phyloP scores from a whole-genome alignment of 2,113 vertebrate species.

The Corvus moneduloides region DNA sequence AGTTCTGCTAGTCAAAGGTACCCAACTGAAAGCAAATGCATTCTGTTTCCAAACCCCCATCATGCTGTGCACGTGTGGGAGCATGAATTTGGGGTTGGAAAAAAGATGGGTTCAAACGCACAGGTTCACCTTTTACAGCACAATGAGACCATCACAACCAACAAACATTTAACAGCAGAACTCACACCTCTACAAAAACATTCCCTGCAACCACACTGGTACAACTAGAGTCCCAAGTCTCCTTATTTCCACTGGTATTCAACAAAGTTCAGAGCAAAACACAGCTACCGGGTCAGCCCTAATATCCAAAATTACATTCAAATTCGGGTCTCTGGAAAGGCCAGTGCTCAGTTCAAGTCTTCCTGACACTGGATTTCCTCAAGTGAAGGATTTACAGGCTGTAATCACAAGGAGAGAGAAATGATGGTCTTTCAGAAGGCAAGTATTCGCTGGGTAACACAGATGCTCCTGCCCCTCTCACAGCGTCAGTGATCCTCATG shows the following conservation, averaged over 20 bases:
- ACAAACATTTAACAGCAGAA: not conserved
- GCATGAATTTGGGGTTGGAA: not conserved
- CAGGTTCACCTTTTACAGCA: not conserved
- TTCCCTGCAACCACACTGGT: not conserved
- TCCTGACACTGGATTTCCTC: not conserved
- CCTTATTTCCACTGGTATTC: not conserved
- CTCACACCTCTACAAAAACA: not conserved
- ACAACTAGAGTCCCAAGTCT: not conserved
- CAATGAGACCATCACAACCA: not conserved
- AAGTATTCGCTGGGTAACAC: not conserved
- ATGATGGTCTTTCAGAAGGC: not conserved
- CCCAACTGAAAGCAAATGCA: not conserved
- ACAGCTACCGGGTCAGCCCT: not conserved
- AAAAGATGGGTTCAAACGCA: not conserved
- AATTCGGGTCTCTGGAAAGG: not conserved
- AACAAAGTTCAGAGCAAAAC: not conserved
- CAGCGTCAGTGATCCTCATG: fast-evolving
- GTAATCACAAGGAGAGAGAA: not conserved
- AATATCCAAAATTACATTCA: not conserved
- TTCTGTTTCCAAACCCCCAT: not conserved
- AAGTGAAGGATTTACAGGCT: not conserved
- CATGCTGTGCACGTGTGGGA: fast-evolving
- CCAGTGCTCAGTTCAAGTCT: not conserved
- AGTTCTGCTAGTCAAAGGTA: not conserved
- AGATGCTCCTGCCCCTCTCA: not conserved